A percentile compares a stretch with the other conserved stretches of the same genome.
phyloP scores from a whole-genome alignment of 2,888 invertebrate genomes.

The Diogma glabrata region DNA sequence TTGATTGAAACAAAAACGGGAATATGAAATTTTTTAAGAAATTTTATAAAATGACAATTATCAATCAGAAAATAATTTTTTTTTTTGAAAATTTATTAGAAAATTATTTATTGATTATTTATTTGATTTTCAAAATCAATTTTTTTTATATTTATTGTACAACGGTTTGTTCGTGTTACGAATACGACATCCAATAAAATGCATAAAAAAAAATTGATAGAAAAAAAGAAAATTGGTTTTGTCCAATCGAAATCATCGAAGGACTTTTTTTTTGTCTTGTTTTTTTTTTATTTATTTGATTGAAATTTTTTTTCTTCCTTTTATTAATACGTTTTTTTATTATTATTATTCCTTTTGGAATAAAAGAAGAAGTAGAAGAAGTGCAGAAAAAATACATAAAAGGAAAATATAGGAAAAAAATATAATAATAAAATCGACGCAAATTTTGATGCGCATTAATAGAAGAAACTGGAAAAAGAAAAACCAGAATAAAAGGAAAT shows the following conservation, averaged over 20 bases:
- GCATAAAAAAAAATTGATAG: no score
- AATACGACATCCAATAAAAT: no score
- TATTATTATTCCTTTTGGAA: no score
- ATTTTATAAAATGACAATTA: constrained; percentile 7
- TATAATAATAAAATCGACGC: constrained; percentile 11
- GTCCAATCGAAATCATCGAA: constrained; percentile 5
- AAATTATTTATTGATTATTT: no score
- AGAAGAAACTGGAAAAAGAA: no score
- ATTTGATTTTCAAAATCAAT: no score
- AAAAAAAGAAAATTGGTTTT: no score
- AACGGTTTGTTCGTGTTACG: no score
- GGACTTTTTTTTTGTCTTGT: background rate
- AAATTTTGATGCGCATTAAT: constrained; percentile 14
- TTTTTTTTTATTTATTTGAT: background rate
- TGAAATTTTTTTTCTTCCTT: background rate
- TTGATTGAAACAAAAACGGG: background rate
- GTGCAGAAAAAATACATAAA: background rate
- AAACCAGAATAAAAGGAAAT: no score
- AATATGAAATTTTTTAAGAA: background rate
- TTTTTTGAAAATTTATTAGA: no score
- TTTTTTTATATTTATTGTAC: no score
- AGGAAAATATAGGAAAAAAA: constrained; percentile 3
- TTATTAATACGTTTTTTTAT: constrained; percentile 6
- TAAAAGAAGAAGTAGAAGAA: background rate
- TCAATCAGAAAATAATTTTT: constrained; percentile 4